Evolutionary conservation across 2,797 vertebrate genomes (phyloP).

Genomic region (Syndactyla subalaris): DNA sequence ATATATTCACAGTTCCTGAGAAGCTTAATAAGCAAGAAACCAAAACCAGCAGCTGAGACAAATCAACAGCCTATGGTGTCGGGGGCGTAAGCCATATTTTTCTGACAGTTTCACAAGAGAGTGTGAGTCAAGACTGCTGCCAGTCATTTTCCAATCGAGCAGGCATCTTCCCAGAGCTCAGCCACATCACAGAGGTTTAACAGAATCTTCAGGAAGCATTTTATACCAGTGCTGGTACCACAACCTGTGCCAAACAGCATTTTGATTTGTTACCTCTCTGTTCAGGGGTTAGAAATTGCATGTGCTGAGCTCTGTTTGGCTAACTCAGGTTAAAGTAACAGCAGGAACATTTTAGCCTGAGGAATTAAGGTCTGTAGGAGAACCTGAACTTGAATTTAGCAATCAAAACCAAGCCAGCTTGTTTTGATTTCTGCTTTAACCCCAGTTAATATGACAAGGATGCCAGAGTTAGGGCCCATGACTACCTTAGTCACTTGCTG

Average conservation of each 20-base stretch:
- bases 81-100: background rate
- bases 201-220: background rate
- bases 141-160: background rate
- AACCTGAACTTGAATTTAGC: background rate
- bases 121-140: constrained; percentile 26
- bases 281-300: background rate
- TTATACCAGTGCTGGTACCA: background rate
- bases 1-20: background rate
- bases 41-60: constrained; percentile 33
- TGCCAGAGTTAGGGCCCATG: accelerated
- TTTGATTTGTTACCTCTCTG: accelerated
- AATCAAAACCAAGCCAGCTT: background rate
- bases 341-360: background rate
- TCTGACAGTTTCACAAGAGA: constrained; percentile 18
- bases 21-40: background rate
- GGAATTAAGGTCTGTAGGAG: background rate
- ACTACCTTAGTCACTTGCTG: background rate
- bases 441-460: accelerated
- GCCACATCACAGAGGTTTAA: background rate
- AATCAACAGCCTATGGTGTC: background rate
- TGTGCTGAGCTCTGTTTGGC: accelerated
- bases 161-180: background rate
- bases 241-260: background rate
- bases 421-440: background rate
- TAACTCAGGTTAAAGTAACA: background rate